Evolutionary conservation across 2,797 vertebrate species (phyloP).

Genomic region (Merluccius polli): DNA sequence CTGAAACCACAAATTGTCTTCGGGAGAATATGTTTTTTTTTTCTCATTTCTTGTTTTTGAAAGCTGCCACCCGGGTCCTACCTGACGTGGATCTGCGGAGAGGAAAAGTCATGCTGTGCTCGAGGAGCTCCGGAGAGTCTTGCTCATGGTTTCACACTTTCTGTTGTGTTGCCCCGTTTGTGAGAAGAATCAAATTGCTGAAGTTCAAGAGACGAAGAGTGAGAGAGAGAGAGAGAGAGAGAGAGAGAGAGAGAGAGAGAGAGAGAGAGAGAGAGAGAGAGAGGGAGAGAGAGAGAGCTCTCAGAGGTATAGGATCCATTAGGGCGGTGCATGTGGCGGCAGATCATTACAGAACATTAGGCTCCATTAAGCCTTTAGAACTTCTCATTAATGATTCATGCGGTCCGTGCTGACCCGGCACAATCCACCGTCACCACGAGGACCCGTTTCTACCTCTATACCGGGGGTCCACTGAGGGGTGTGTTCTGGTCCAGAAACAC

Average conservation of each 20-base stretch:
- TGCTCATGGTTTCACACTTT: slow-evolving; percentile 55
- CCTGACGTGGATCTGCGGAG: slow-evolving; percentile 93
- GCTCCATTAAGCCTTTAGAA: slow-evolving; percentile 93
- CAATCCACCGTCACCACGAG: slow-evolving; percentile 44
- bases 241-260: too few species aligned
- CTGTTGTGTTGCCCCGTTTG: slow-evolving; percentile 38
- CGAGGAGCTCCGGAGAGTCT: slow-evolving; percentile 56
- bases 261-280: too few species aligned
- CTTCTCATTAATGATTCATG: slow-evolving; percentile 96
- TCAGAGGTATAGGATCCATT: slow-evolving; percentile 90
- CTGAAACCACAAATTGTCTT: too few species aligned
- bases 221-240: too few species aligned
- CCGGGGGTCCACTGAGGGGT: slow-evolving; percentile 20
- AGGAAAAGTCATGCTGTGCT: slow-evolving; percentile 87
- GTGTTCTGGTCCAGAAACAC: too few species aligned
- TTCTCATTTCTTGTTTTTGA: neutral
- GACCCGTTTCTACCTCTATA: slow-evolving; percentile 39
- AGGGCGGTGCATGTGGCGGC: slow-evolving; percentile 81
- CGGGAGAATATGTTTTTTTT: too few species aligned
- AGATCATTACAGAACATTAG: slow-evolving; percentile 98
- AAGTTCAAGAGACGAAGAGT: slow-evolving; percentile 71
- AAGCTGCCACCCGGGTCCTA: slow-evolving; percentile 66
- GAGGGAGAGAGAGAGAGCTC: slow-evolving; percentile 47
- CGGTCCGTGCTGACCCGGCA: slow-evolving; percentile 71
- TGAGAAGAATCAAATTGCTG: slow-evolving; percentile 70